Evolutionary conservation across 2,888 invertebrate genomes (phyloP).

Genomic region (Pammene fasciana): DNA sequence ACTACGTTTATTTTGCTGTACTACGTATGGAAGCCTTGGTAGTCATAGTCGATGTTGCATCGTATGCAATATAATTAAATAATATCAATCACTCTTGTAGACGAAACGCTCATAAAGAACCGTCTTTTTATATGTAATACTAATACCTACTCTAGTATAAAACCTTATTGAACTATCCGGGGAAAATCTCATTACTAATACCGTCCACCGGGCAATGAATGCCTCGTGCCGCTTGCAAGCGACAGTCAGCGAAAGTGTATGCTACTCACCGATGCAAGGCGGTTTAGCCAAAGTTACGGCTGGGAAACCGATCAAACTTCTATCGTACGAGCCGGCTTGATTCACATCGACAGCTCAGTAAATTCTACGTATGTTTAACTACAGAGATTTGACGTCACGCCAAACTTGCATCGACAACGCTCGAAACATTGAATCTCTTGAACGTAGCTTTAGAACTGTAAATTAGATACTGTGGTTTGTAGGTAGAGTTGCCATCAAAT

Average conservation of each 20-base stretch:
- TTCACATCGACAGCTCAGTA: background rate
- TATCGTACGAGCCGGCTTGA: background rate
- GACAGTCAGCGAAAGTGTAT: constrained; percentile 20
- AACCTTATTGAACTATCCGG: background rate
- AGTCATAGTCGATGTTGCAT: no score
- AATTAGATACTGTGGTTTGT: no score
- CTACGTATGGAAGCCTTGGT: no score
- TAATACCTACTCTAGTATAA: no score
- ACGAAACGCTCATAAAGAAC: no score
- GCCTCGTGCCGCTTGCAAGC: background rate
- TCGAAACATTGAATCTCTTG: constrained; percentile 7
- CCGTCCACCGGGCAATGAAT: background rate
- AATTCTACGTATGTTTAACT: background rate
- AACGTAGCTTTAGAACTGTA: no score
- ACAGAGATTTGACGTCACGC: background rate
- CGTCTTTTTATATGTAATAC: no score
- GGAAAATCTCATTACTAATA: background rate
- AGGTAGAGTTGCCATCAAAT: no score
- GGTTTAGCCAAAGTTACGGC: background rate
- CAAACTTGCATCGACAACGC: background rate
- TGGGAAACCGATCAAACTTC: background rate
- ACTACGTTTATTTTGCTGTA: no score
- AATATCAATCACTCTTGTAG: no score
- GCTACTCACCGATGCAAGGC: constrained; percentile 13
- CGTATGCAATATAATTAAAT: no score